Conservation (phyloP, 2,888 invertebrate genomes). For the Cephus rjabovi region DNA sequence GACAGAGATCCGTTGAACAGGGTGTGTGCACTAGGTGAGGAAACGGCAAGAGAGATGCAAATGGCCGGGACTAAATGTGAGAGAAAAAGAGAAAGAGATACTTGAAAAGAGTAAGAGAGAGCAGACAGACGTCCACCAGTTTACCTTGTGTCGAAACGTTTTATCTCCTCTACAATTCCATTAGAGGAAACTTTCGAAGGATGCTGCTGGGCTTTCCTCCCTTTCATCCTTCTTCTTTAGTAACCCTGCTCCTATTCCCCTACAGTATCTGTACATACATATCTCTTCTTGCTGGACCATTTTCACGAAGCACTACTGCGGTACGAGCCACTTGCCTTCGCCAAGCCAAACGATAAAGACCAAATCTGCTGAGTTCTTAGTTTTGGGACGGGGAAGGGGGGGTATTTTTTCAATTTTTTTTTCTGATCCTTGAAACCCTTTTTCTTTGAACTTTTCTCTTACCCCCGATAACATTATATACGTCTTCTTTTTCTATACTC, state of each 20-base stretch:
- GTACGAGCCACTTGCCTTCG: not conserved
- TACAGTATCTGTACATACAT: not conserved
- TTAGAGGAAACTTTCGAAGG: not conserved
- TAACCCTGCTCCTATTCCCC: not conserved
- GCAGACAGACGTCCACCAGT: not conserved
- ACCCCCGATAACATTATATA: not conserved
- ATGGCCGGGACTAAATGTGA: not conserved
- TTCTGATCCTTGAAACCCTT: not conserved
- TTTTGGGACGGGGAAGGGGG: not conserved
- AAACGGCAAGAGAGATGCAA: not conserved
- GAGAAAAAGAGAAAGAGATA: not conserved
- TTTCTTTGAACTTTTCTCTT: not conserved
- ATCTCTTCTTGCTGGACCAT: not conserved
- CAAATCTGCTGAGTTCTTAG: not conserved
- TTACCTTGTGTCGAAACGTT: not conserved
- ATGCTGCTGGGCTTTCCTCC: not conserved
- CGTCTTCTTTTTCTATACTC: not conserved
- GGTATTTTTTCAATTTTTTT: not conserved
- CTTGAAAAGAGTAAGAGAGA: not conserved
- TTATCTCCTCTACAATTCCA: not conserved
- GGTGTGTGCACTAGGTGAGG: not conserved
- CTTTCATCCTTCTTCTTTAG: not conserved
- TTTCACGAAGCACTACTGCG: not conserved
- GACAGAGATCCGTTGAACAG: not conserved
- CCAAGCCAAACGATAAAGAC: not conserved